Evolutionary conservation across 2,113 vertebrate species (phyloP), one percentile per base, ranked within the genome.

Genomic region (Aramus guarauna): DNA sequence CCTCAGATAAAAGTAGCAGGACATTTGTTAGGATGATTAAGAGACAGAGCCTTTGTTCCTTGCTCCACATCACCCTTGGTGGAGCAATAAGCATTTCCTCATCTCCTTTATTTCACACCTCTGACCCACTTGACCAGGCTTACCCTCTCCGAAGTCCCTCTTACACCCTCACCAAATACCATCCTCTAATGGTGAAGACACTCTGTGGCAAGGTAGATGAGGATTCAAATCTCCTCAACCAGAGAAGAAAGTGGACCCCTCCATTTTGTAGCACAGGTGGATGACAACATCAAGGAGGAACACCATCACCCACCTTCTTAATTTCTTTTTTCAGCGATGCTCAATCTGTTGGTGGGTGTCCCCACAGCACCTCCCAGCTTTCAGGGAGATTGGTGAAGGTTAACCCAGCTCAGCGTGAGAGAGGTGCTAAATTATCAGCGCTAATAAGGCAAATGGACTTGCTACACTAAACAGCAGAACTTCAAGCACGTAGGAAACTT

Each of bases 151-250:
- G 0, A 80, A 80, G 34, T 5, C 36, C 29, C 19, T 88, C 56
- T 72, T 82, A 59, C 27, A 48, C 3, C 2, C 30, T 41, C 26
- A 41, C 14, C 20, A 60, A 30, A 19, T 32, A 34, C 12, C 18
- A 34, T 30, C 11, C 12, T 76, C 30, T 48, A 24, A 67, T 6
- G 8, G 23, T 63, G 64, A 84, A 27, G 32, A 23, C 66, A 20
- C 2, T 82, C 30, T 82, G 34, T 0, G 0, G 30, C 7, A 2
- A 19, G 8, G 11, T 9, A 66, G 37, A 15, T 41, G 21, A 88
- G 15, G 34, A 12, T 71, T 63, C 26, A 52, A 30, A 62, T 30
- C 3, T 39, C 7, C 24, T 55, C 12, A 0, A 2, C 0, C 5
- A 1, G 45, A 69, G 67, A 63, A 80, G 23, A 53, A 83, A 71